Percentiles rank a stretch among this genome's conserved stretches.
These are phyloP conservation scores for Hemicrepidius hirtus DNA, from an alignment of 2,888 invertebrate species.

Conservation along the genomic window DNA sequence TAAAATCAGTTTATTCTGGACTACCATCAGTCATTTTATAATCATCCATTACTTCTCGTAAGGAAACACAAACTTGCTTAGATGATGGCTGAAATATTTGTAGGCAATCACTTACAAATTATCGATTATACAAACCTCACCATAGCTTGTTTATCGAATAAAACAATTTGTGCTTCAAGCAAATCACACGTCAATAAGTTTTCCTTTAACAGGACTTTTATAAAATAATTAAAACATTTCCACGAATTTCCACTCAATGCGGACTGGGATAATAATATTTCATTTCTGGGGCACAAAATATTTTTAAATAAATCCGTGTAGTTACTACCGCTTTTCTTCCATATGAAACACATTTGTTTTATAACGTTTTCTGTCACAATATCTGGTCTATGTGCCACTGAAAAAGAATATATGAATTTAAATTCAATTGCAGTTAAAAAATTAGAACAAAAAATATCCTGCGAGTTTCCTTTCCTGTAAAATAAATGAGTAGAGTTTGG, in stretches of 20 bases:
- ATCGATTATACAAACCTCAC: neutral
- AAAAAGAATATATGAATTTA: constrained; percentile 29
- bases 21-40: neutral
- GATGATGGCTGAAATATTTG: constrained; percentile 60
- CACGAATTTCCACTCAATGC: constrained; percentile 55
- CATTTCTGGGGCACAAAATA: constrained; percentile 64
- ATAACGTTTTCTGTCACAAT: neutral
- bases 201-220: constrained; percentile 72
- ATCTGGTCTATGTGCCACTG: constrained; percentile 40
- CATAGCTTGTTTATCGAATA: neutral
- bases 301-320: constrained; percentile 61
- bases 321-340: constrained; percentile 41
- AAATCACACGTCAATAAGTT: constrained; percentile 77
- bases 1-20: neutral
- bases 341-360: constrained; percentile 22
- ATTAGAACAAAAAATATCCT: no score
- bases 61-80: constrained; percentile 53
- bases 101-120: neutral
- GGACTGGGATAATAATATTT: constrained; percentile 61
- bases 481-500: no score
- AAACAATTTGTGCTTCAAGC: constrained; percentile 77
- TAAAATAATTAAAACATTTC: constrained; percentile 61
- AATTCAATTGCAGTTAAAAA: no score
- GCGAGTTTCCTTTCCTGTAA: no score
- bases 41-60: neutral